These are phyloP conservation scores for Biston betularia DNA, from an alignment of 2,888 invertebrate genomes.

Conservation along the genomic window DNA sequence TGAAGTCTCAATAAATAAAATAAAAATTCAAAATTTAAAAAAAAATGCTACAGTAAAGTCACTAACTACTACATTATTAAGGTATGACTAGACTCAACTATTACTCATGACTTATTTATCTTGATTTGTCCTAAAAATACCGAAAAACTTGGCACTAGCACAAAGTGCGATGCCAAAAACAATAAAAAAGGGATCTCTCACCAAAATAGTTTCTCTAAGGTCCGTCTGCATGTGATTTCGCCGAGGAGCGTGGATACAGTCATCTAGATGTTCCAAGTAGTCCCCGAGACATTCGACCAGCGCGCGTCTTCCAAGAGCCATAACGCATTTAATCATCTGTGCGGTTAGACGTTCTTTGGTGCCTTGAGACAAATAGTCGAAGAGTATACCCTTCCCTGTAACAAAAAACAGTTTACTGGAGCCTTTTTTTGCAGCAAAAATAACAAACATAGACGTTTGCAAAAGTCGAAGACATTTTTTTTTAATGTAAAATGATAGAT, in stretches of 20 bases:
- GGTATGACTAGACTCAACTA: too few species aligned
- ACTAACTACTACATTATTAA: too few species aligned
- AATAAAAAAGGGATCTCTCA: neutral
- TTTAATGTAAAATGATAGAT: too few species aligned
- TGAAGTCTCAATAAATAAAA: too few species aligned
- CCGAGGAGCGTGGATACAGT: neutral
- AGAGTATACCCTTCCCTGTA: constrained; percentile 77
- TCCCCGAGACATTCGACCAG: constrained; percentile 52
- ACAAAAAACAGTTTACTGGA: neutral
- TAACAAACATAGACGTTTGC: neutral
- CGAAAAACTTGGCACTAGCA: too few species aligned
- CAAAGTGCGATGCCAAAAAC: too few species aligned
- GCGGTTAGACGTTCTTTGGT: constrained; percentile 77
- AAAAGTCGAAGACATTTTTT: too few species aligned
- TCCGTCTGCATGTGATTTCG: neutral
- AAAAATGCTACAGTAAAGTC: too few species aligned
- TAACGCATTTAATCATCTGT: constrained; percentile 77
- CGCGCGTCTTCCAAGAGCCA: neutral
- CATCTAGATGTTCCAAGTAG: neutral
- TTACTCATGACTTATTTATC: too few species aligned
- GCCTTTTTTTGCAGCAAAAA: neutral
- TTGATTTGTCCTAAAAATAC: too few species aligned
- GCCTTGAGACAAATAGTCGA: constrained; percentile 80
- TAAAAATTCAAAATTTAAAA: too few species aligned
- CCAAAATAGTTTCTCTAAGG: constrained; percentile 10